Evolutionary conservation across 37 sponge, comb jelly and placozoan genomes (phyloP).

Genomic region (Eunapius fragilis): DNA sequence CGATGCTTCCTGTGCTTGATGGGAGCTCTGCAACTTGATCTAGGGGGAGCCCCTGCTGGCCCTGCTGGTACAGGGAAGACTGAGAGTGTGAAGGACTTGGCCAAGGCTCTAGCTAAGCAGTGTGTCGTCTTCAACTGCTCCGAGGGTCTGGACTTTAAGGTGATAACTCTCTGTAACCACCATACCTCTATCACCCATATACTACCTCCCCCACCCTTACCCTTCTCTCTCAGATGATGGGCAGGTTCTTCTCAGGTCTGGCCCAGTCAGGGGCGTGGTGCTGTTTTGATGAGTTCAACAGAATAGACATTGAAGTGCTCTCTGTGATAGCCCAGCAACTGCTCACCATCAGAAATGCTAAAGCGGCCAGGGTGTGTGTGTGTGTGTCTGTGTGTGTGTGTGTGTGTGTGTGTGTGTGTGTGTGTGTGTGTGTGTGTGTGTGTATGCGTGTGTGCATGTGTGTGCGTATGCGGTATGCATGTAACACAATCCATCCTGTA

Average conservation of each 20-base stretch:
- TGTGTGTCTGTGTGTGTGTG: neutral
- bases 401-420: neutral
- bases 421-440: too few relatives aligned
- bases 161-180: neutral
- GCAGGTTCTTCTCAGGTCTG: conserved; percentile 98
- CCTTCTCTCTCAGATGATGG: conserved; percentile 87
- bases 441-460: too few relatives aligned
- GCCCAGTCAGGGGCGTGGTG: conserved; percentile 99
- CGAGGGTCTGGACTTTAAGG: conserved; percentile 95
- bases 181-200: neutral
- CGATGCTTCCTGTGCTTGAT: conserved; percentile 98
- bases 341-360: conserved; percentile 96
- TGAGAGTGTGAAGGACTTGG: conserved; percentile 95
- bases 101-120: conserved; percentile 97
- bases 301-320: conserved; percentile 98
- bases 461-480: too few relatives aligned
- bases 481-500: too few relatives aligned
- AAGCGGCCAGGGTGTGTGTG: conserved; percentile 73
- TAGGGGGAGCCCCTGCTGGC: conserved; percentile 98
- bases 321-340: conserved; percentile 99
- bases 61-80: conserved; percentile 99
- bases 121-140: conserved; percentile 99
- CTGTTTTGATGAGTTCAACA: conserved; percentile 99
- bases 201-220: too few relatives aligned
- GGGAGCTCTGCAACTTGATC: conserved; percentile 97